A percentile compares a stretch with the other conserved stretches of the same genome.
These are phyloP conservation scores for Megaleporinus macrocephalus DNA, from an alignment of 2,113 vertebrate species.

Conservation along the genomic window DNA sequence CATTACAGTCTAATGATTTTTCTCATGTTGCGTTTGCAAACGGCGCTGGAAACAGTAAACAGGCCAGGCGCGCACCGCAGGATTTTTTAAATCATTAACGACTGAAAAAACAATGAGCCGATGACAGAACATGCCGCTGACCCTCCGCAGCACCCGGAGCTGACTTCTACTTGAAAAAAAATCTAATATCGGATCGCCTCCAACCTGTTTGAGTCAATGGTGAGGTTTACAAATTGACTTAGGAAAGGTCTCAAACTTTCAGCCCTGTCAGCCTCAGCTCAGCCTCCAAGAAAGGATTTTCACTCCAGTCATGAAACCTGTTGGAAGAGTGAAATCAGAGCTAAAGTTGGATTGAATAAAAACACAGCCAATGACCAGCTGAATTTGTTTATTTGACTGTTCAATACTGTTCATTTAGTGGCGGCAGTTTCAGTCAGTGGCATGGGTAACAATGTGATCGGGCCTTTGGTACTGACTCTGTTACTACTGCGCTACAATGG, in stretches of 20 bases:
- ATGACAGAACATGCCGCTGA: not conserved
- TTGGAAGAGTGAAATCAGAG: not conserved
- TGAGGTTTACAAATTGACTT: not conserved
- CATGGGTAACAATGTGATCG: not conserved
- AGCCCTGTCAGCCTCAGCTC: not conserved
- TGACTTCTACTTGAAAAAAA: not conserved
- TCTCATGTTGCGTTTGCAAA: slow-evolving; percentile 42
- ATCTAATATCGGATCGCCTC: too few relatives aligned
- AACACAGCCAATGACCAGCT: not conserved
- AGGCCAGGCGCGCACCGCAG: not conserved
- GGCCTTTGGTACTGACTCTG: not conserved
- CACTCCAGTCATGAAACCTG: not conserved
- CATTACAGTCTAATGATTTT: slow-evolving; percentile 59
- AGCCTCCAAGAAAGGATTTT: not conserved
- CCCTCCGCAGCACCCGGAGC: not conserved
- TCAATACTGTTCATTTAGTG: not conserved
- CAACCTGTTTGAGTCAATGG: not conserved
- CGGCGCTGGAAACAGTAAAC: slow-evolving; percentile 19
- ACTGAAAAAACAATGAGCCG: not conserved
- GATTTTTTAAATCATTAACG: not conserved
- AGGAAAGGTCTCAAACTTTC: not conserved
- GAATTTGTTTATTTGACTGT: not conserved
- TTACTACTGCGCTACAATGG: not conserved
- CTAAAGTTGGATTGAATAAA: not conserved
- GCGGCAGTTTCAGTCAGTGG: not conserved